Evolutionary conservation across 2,797 vertebrate genomes (phyloP), one percentile per base, ranked within the genome.

Genomic region (Acropternis orthonyx): DNA sequence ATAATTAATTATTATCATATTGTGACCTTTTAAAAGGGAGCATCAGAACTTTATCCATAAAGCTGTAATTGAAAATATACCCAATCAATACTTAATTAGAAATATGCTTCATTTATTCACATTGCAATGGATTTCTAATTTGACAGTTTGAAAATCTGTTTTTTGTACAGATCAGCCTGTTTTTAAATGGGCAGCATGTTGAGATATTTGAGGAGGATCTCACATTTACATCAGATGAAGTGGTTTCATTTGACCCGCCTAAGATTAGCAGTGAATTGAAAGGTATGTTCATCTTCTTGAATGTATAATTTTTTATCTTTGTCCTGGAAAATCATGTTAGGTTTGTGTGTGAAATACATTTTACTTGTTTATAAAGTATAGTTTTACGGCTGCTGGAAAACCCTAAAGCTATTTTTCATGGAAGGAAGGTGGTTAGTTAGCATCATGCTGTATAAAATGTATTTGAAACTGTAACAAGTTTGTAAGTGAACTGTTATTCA

Each of bases 181-280:
- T 98, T 71, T 30, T 99, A 30, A 97, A 96, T 62, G 98, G 98
- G 58, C 96, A 98, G 72, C 96, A 98, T 91, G 93, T 98, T 87
- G 98, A 99, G 97, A 97, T 96, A 0, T 86, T 98, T 65, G 94
- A 97, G 14, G 98, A 98, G 75, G 95, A 93, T 89, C 97, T 94
- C 37, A 93, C 94, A 0, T 98, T 98, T 91, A 52, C 95, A 69
- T 68, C 95, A 83, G 97, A 98, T 85, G 93, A 94, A 68, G 85
- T 94, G 66, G 82, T 95, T 86, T 95, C 95, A 3, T n/a, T 74
- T 62, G 68, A 88, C 37, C 69, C 56, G 6, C 95, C 97, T 16
- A 93, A 97, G 26, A 36, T 32, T 12, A 71, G 89, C 65, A 93
- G 97, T 71, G 94, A 96, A 26, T 95, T 98, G 15, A 89, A 94